Base-by-base conservation (phyloP, 2,888 invertebrate species). In the Meganola albula region DNA sequence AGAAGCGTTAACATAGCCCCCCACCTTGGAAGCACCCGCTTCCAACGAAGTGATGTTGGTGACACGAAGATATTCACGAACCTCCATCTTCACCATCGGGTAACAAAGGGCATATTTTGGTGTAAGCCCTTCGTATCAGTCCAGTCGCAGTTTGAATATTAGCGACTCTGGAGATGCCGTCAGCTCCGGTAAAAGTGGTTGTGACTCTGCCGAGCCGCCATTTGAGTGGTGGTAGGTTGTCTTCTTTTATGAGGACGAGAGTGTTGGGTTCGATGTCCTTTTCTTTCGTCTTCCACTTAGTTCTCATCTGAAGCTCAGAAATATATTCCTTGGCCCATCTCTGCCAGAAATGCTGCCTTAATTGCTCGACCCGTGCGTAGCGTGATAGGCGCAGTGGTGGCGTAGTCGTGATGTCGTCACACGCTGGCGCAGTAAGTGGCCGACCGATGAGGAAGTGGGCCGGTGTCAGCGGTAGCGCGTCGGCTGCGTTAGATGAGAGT, bases 101-200 rank as follows among this genome's bases (percentile, higher is more conserved):
- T n/a, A n/a, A n/a, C n/a, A 36, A 31, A 11, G 13, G 27, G 14
- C 23, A 36, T 4, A 36, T 27, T 3, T 31, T 31, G 3, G 21
- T 27, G 4, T 31, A 20, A 9, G 31, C 12, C 3, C 36, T 27
- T n/a, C 36, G 36, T 11, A 27, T 31, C 10, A 20, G 21, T 24
- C 36, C 36, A 24, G 14, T 31, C 4, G 5, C 14, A 3, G 36
- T 31, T 24, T 27, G 16, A 12, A 36, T 12, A 11, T 36, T 31
- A 2, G 36, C 31, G 7, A 31, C 36, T 31, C 36, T 4, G 16
- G 31, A 23, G 11, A 27, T 27, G n/a, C 14, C 21, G 5, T 36
- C 31, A 9, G 26, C 24, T 1, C 24, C 33, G 3, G 27, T 7
- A 7, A 27, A 24, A 3, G 27, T 16, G 2, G 24, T 28, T 5